These are phyloP conservation scores for Entelurus aequoreus DNA, from an alignment of 2,113 vertebrate genomes.

Conservation along the genomic window DNA sequence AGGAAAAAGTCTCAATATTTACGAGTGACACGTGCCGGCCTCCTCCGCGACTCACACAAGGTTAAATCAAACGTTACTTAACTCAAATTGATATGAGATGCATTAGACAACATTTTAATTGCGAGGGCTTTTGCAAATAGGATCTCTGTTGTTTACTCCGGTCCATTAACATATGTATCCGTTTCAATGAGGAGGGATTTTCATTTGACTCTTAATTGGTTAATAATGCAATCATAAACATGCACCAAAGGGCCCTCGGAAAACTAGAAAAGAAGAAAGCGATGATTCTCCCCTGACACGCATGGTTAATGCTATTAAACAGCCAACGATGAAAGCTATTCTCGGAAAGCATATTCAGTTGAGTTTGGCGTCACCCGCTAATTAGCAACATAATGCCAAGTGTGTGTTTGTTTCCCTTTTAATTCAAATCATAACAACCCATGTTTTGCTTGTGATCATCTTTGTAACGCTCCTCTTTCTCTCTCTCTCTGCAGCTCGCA, in stretches of 20 bases:
- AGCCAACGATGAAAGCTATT: constrained; percentile 37
- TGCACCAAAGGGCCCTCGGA: constrained; percentile 16
- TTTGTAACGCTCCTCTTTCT: constrained; percentile 26
- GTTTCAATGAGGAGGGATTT: constrained; percentile 8
- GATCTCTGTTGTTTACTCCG: constrained; percentile 6
- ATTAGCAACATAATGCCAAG: constrained; percentile 45
- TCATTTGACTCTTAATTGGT: constrained; percentile 19
- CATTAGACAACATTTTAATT: constrained; percentile 8
- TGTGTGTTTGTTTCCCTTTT: constrained; percentile 9
- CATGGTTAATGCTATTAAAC: constrained; percentile 37
- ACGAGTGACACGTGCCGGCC: constrained; percentile 26
- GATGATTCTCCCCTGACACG: constrained; percentile 21
- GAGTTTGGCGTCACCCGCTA: constrained; percentile 22
- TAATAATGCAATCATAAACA: constrained; percentile 28
- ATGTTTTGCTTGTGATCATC: constrained; percentile 1
- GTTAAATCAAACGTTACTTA: constrained; percentile 36
- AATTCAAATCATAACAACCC: constrained; percentile 3
- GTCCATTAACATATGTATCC: constrained; percentile 1
- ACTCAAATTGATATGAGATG: constrained; percentile 10
- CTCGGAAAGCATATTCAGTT: constrained; percentile 29
- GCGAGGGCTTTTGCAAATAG: constrained; percentile 12
- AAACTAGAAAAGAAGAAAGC: constrained; percentile 35
- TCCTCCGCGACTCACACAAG: constrained; percentile 21
- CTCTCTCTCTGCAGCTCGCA: constrained; percentile 78
- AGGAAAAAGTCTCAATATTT: constrained; percentile 15